Base-by-base conservation (phyloP, 1,140 invertebrate species). In the Marisa cornuarietis region DNA sequence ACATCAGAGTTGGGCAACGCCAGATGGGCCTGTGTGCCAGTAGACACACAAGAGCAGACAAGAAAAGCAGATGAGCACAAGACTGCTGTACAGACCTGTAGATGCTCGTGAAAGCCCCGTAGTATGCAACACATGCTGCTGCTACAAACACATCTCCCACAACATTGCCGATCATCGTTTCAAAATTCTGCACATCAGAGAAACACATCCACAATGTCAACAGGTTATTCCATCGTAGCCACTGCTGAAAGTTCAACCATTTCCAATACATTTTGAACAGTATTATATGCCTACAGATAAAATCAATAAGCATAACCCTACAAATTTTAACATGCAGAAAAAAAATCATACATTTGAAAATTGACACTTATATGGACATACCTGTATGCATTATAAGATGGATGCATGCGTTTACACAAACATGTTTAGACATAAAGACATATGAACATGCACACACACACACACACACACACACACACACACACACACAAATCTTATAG, bases 121-220 rank as follows among this genome's bases (percentile, higher is more conserved):
- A 91, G 79, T 92, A 92, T 8, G 91, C 90, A 18, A 92, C 89
- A 83, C 90, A 92, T 11, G 91, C 91, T 1, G 91, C 88, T 6
- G 90, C 85, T 18, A 92, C 86, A 85, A 92, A 92, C 11, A 92
- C 91, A 83, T 92, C 90, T n/a, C 91, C 91, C 62, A 89, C 84
- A 7, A 92, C 90, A 75, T 91, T 90, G 65, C 86, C 87, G 13
- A 92, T 85, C 80, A 90, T 83, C 69, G 82, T 81, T 42, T 91
- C 86, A 82, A 91, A 91, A 66, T 88, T 78, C 87, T 90, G 81
- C 54, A 84, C 84, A 79, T n/a, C 16, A 14, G 11, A 58, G 54
- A 14, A 58, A 58, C 4, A 58, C 8, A 58, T 14, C 54, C 4
- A 58, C 54, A 58, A 9, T 54, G 14, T 58, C 16, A 58, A 58